Evolutionary conservation across 1,140 invertebrate species (phyloP), one percentile per base, ranked within the genome.

Genomic region (Camponotus pennsylvanicus): DNA sequence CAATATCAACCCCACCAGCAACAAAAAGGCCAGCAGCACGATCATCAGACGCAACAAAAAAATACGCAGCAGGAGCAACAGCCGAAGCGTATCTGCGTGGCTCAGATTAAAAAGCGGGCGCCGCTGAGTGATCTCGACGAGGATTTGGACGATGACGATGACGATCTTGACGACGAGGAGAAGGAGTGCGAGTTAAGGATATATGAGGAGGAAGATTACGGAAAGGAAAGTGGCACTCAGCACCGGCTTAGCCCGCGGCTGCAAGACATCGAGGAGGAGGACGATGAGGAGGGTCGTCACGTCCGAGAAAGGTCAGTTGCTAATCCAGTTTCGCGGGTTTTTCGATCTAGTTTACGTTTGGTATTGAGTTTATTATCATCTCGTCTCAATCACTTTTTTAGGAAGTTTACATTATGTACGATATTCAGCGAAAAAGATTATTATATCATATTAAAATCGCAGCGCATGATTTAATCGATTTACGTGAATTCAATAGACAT

Each of bases 191-290:
- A 76, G n/a, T 59, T 76, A 1, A 77, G 80, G 15, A 66, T 57
- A 34, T 3, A 34, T 5, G 91, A 89, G 27, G 92, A 93, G 6
- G 93, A 94, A 71, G 94, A 93, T 52, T 91, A 71, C 40, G 85
- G 86, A 1, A 89, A 86, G 32, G 94, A 95, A 32, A 93, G 92
- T 3, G 90, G 92, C 13, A 92, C 93, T 6, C 95, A 95, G 71
- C 94, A 94, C 57, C 86, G 94, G 5, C 92, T 95, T n/a, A 95
- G 93, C 49, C 94, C 95, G 15, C 89, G 94, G 57, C 91, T 96
- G 15, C 95, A 96, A 91, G 96, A 96, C 76, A 96, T 96, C 79
- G 95, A 96, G 88, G 95, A 96, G 69, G 95, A 96, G 88, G 95
- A 96, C 87, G 96, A 96, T 91, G 94, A 95, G 69, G 95, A 95